Percentiles rank a stretch among this genome's conserved stretches.
These are phyloP conservation scores for Ecliptopera silaceata DNA, from an alignment of 2,888 invertebrate genomes.

Conservation along the genomic window DNA sequence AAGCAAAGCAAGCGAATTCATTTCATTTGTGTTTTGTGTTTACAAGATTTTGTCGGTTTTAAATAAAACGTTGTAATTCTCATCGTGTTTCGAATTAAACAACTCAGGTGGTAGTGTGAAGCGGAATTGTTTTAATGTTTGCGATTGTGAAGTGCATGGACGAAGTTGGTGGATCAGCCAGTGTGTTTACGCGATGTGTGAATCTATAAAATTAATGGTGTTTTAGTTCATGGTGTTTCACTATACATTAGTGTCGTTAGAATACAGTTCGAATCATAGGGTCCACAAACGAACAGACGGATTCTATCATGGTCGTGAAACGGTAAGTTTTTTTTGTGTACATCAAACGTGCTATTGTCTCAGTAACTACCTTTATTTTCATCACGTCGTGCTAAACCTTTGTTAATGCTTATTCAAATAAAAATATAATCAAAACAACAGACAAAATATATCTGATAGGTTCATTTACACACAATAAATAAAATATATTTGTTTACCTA, in stretches of 20 bases:
- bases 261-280: slow-evolving; percentile 80
- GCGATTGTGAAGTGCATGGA: slow-evolving; percentile 70
- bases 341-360: slow-evolving; percentile 38
- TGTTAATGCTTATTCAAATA: no score
- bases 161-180: slow-evolving; percentile 66
- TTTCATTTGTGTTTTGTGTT: slow-evolving; percentile 59
- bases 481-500: no score
- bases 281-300: slow-evolving; percentile 82
- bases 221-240: slow-evolving; percentile 79
- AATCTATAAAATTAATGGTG: slow-evolving; percentile 71
- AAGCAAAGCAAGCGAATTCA: slow-evolving; percentile 44
- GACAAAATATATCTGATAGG: no score
- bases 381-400: no score
- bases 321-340: slow-evolving; percentile 64
- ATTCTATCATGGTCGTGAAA: slow-evolving; percentile 84
- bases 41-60: slow-evolving; percentile 54
- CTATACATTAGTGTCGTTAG: slow-evolving; percentile 70
- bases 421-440: no score
- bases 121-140: slow-evolving; percentile 55
- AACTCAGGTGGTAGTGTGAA: slow-evolving; percentile 8
- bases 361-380: no score
- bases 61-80: slow-evolving; percentile 27
- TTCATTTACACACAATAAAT: no score
- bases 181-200: slow-evolving; percentile 78
- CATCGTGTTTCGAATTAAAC: slow-evolving; percentile 15